Percentiles rank a stretch among this genome's conserved stretches.
These are phyloP conservation scores for Papilio gigon DNA, from an alignment of 2,888 invertebrate genomes.

Conservation along the genomic window DNA sequence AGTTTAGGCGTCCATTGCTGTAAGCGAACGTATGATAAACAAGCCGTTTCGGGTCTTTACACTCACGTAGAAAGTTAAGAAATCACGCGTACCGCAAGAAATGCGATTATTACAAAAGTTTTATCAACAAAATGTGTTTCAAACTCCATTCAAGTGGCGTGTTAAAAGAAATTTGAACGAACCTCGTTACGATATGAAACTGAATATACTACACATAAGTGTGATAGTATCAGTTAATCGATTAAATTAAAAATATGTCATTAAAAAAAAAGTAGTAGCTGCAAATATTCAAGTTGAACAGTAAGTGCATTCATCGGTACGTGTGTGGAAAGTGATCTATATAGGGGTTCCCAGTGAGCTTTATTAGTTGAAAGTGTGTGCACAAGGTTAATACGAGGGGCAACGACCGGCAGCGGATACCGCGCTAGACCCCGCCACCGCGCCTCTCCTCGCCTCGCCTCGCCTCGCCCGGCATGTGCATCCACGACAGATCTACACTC, in stretches of 20 bases:
- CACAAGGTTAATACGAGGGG: conserved; percentile 66
- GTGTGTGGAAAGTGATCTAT: conserved; percentile 23
- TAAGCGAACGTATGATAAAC: conserved; percentile 23
- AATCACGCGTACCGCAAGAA: conserved; percentile 14
- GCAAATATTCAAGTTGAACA: conserved; percentile 4
- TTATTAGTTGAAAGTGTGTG: conserved; percentile 51
- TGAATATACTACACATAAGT: too few relatives aligned
- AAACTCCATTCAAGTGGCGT: not conserved
- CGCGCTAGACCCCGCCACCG: conserved; percentile 33
- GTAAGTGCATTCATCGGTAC: not conserved
- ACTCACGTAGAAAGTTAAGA: conserved; percentile 20
- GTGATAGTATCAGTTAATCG: too few relatives aligned
- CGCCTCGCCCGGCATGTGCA: conserved; percentile 33
- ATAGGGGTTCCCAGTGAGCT: conserved; percentile 37
- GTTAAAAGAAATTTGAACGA: not conserved
- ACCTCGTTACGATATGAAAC: too few relatives aligned
- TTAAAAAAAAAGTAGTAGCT: not conserved
- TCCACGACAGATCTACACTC: conserved; percentile 20
- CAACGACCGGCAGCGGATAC: conserved; percentile 55
- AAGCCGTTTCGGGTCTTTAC: conserved; percentile 18
- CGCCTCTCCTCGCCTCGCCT: conserved; percentile 27
- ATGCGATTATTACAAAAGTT: not conserved
- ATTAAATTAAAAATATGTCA: too few relatives aligned
- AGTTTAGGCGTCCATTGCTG: conserved; percentile 7
- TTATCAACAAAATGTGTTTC: conserved; percentile 9